Evolutionary conservation across 2,888 invertebrate species (phyloP).

Genomic region (Diarsia dahlii): DNA sequence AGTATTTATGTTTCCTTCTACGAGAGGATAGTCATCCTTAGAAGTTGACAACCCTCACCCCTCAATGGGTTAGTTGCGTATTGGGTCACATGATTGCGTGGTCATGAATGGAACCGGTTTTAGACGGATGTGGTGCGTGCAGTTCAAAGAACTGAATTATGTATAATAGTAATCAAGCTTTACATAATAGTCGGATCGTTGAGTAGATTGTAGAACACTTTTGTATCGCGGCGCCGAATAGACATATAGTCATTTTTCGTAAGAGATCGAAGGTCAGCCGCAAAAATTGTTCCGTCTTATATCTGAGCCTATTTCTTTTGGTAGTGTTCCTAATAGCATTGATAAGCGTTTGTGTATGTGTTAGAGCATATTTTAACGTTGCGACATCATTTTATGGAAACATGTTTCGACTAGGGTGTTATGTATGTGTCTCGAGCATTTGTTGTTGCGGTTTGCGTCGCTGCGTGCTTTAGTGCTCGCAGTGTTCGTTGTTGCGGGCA

Average conservation of each 20-base stretch:
- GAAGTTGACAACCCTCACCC: constrained; percentile 34
- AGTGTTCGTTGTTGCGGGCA: no score
- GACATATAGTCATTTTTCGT: neutral
- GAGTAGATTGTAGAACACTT: neutral
- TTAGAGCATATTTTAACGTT: neutral
- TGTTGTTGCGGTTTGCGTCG: no score
- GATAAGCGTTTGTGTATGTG: constrained; percentile 21
- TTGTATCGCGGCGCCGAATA: neutral
- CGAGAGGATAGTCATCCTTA: neutral
- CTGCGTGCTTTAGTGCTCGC: no score
- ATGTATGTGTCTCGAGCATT: no score
- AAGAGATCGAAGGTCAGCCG: neutral
- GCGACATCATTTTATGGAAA: constrained; percentile 2
- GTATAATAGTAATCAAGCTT: constrained; percentile 17
- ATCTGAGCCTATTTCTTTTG: neutral
- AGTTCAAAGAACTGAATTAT: constrained; percentile 45
- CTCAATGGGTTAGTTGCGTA: constrained; percentile 16
- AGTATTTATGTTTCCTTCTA: neutral
- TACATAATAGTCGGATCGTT: constrained; percentile 7
- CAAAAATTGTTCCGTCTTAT: neutral
- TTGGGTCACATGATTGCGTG: constrained; percentile 41
- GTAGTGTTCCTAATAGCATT: neutral
- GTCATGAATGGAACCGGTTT: constrained; percentile 55
- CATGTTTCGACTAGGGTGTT: neutral
- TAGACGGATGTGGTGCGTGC: constrained; percentile 43